phyloP scores from a whole-genome alignment of 2,888 invertebrate species.

The Galerucella pusilla region DNA sequence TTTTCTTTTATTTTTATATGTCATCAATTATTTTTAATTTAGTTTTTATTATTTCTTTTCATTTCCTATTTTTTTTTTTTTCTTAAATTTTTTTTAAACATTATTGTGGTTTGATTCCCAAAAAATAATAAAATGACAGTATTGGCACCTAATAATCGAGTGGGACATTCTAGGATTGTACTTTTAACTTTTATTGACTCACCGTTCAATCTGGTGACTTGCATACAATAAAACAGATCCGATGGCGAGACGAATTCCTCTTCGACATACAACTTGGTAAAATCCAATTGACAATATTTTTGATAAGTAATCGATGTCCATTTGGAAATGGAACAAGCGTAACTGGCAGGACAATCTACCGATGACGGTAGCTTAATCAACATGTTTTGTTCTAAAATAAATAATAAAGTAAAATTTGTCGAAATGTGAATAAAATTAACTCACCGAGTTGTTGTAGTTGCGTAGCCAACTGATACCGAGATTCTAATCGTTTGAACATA shows the following conservation, averaged over 20 bases:
- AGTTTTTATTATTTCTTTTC: no score
- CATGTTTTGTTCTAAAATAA: slow-evolving; percentile 57
- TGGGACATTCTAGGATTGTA: no score
- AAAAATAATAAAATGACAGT: no score
- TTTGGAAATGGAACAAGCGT: slow-evolving; percentile 74
- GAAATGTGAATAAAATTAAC: slow-evolving; percentile 1
- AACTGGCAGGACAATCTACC: slow-evolving; percentile 63
- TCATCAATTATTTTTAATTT: no score
- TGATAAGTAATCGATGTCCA: slow-evolving; percentile 78
- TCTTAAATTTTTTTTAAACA: no score
- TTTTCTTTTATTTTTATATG: no score
- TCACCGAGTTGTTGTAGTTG: slow-evolving; percentile 77
- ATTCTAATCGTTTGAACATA: slow-evolving; percentile 78
- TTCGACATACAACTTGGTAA: slow-evolving; percentile 68
- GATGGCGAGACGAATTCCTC: slow-evolving; percentile 71
- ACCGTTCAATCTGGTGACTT: slow-evolving; percentile 82
- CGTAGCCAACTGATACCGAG: slow-evolving; percentile 79
- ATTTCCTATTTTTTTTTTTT: no score
- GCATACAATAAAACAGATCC: slow-evolving; percentile 82
- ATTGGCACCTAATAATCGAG: no score
- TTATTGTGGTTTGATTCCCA: no score
- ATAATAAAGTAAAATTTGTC: neutral
- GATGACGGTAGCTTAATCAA: slow-evolving; percentile 58
- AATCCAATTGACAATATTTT: slow-evolving; percentile 71
- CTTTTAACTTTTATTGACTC: slow-evolving; percentile 44